Base-by-base conservation (phyloP, 30 jellyfish, hydroid and myxozoan species). In the Chrysaora quinquecirrha region DNA sequence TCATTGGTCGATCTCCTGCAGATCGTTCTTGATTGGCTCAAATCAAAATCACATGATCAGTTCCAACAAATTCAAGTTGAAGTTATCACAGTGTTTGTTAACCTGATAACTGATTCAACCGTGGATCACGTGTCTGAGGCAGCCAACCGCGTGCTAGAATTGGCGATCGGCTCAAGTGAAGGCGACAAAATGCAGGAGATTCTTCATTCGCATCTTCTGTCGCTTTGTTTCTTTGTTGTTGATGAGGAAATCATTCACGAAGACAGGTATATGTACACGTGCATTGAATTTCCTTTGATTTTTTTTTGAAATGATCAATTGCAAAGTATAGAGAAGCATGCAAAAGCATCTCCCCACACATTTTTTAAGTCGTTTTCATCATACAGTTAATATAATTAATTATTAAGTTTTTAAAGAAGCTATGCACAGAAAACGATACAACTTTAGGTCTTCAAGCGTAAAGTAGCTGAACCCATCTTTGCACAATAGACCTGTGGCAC, bases 121-220 rank as follows among this genome's bases (percentile, higher is more conserved):
- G 90, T 67, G 29, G 90, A 80, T 30, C 83, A 80, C 70, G 83
- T 80, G 47, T 49, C 76, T 1, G 83, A 80, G 25, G 25, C 90
- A 23, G 90, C 83, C 90, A 80, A 46, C 33, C 75, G 56, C 67
- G 63, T 80, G 18, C 75, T 80, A 3, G 83, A 80, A 49, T 46
- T 56, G 67, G 71, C 90, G n/a, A 60, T 80, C 25, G 90, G 90
- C n/a, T n/a, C 66, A 28, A 54, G 76, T 49, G 90, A 80, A 27
- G 71, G 83, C 7, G 90, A 76, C 2, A 56, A 71, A 12, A 22
- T 64, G 22, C 90, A 80, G 47, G 83, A 80, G 83, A 80, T 80
- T 10, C 74, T 80, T n/a, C 90, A 80, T 80, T 65, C 90, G 23
- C 90, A 80, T 65, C 63, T 64, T 62, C 76, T 80, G 66, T 80